Evolutionary conservation across 2,113 vertebrate genomes (phyloP), one percentile per base, ranked within the genome.

Genomic region (Cyrtonyx montezumae): DNA sequence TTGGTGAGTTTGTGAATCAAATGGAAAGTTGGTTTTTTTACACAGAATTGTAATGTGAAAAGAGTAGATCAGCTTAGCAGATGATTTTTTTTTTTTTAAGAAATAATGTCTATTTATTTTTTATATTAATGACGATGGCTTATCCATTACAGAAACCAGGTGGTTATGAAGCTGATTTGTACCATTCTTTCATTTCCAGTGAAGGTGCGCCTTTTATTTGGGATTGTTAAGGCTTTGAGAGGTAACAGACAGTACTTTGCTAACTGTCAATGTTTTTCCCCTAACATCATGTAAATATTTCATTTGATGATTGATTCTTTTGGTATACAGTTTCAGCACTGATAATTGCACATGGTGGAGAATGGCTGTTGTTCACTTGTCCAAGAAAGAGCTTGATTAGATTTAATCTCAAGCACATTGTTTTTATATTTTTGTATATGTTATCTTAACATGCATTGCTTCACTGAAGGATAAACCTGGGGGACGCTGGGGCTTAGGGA

Each of bases 341-440:
- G 46, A 25, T 70, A 46, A 70, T 73, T 79, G 49, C 51, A n/a
- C 0, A 0, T 68, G 68, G 22, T 63, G 42, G 25, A 59, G 66
- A 61, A 28, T 42, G 26, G 21, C 89, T 62, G 70, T 2, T 58
- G n/a, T 37, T 42, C 32, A 71, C 66, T 68, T 84, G 67, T 76
- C 81, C 45, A 62, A 90, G 70, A 58, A 84, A 83, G 81, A 55
- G n/a, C 36, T 73, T 66, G 14, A 63, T 83, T 63, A 91, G 75
- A 89, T 91, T n/a, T 90, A 65, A 94, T 84, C 87, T 91, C 51
- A 20, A 56, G 43, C 43, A n/a, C n/a, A 48, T 76, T 93, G 81
- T 95, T 94, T 91, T 36, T 43, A 56, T 86, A 26, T 68, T 82
- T 89, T 65, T 82, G 79, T 84, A 79, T 89, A 59, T 75, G 94